phyloP scores from a whole-genome alignment of 2,888 invertebrate species.

The Idaea straminata region DNA sequence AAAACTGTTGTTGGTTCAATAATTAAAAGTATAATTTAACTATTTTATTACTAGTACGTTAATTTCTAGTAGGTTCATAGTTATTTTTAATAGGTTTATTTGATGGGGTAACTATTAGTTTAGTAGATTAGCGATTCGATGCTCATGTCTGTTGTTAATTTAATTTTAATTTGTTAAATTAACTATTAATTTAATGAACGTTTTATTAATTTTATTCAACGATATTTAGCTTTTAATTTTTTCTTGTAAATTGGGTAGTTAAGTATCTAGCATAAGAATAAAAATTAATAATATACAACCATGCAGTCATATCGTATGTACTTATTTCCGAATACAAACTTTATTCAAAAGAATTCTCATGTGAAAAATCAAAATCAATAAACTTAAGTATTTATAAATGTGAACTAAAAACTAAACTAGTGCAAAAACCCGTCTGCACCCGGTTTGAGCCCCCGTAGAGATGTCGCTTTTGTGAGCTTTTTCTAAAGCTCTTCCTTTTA shows the following conservation, averaged over 20 bases:
- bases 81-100: neutral
- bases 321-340: too few relatives aligned
- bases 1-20: neutral
- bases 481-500: conserved; percentile 11
- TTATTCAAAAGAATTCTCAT: too few relatives aligned
- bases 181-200: conserved; percentile 9
- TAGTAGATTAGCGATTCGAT: neutral
- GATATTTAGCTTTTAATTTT: neutral
- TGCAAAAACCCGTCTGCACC: conserved; percentile 39
- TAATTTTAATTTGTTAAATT: conserved; percentile 15
- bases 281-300: too few relatives aligned
- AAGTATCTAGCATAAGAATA: too few relatives aligned
- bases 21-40: neutral
- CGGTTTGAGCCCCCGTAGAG: conserved; percentile 46
- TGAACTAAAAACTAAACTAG: neutral
- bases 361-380: neutral
- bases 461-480: conserved; percentile 34
- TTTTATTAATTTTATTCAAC: conserved; percentile 9
- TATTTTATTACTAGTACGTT: neutral
- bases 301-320: too few relatives aligned
- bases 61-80: conserved; percentile 1
- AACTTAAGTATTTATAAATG: neutral
- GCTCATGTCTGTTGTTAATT: conserved; percentile 1
- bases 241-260: neutral
- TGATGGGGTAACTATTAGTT: neutral